phyloP scores from a whole-genome alignment of 1,140 invertebrate species.

The Bilobella aurantiaca region DNA sequence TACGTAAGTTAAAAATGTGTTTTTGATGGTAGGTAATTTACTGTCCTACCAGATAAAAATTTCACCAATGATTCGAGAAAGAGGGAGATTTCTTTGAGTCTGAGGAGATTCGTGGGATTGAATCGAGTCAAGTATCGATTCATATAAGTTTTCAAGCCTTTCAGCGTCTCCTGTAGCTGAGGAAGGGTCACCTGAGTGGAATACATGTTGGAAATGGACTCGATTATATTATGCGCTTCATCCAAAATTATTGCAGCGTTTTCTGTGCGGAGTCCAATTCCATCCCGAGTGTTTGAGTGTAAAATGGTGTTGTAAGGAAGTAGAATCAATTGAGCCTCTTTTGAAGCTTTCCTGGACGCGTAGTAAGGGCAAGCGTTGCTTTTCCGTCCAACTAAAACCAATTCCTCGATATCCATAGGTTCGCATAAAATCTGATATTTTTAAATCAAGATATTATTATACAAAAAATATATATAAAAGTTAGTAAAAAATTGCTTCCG shows the following conservation, averaged over 20 bases:
- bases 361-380: conserved; percentile 84
- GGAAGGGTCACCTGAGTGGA: conserved; percentile 12
- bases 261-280: conserved; percentile 69
- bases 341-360: conserved; percentile 62
- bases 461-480: conserved; percentile 24
- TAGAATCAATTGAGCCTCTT: conserved; percentile 62
- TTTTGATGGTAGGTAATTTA: too few relatives aligned
- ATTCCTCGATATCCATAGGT: conserved; percentile 79
- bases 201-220: conserved; percentile 78
- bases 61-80: conserved; percentile 65
- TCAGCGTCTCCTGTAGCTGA: conserved; percentile 22
- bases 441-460: too few relatives aligned
- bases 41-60: conserved; percentile 56
- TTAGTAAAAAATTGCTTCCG: conserved; percentile 3
- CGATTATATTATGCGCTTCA: conserved; percentile 93
- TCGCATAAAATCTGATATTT: conserved; percentile 56
- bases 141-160: conserved; percentile 50
- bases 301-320: conserved; percentile 80
- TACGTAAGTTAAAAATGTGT: too few relatives aligned
- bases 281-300: conserved; percentile 71
- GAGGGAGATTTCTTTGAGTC: conserved; percentile 75
- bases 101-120: conserved; percentile 69
- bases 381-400: conserved; percentile 54
- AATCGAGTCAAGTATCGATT: conserved; percentile 62
- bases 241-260: conserved; percentile 85